Base-by-base conservation (phyloP, 2,888 invertebrate species). In the Melieria omissa region DNA sequence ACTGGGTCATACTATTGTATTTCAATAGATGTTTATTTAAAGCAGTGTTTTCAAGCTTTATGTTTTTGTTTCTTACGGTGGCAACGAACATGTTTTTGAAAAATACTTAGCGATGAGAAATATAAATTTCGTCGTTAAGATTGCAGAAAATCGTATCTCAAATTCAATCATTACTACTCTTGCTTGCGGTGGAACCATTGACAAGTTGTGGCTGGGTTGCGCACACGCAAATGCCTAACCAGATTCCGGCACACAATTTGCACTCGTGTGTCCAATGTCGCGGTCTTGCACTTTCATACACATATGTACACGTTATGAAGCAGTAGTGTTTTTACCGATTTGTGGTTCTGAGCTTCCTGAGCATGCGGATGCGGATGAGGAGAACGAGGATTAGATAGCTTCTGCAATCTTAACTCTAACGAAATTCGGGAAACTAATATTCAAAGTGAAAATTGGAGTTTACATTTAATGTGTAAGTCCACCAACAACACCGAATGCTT, bases 71-170 rank as follows among this genome's bases (percentile, higher is more conserved):
- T 29, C 29, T 29, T 29, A 29, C 29, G 29, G 29, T 29, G 29
- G 29, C 29, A 29, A 29, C 29, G 29, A 29, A 29, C 29, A 29
- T n/a, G 14, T 74, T 68, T 70, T 78, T 81, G 81, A 81, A 81
- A 81, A 81, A 81, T 81, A 81, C 80, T 80, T 81, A 78, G 81
- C 81, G 80, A 80, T 81, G 78, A 78, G 77, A 78, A 80, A 80
- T 77, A 72, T 76, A 73, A 78, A 79, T 80, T 81, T 80, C 79
- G 83, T 79, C 84, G 85, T 85, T 85, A 85, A 85, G 80, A 83
- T 85, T 85, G 81, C 85, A 86, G 85, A 85, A 85, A 83, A 82
- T 84, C 86, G 80, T 82, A 85, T 84, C 85, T 82, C 79, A 80
- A 81, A 85, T 83, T 80, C 67, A 73, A 73, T 71, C 72, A 41